Conservation (phyloP, 2,888 invertebrate genomes). For the Synergus gifuensis region DNA sequence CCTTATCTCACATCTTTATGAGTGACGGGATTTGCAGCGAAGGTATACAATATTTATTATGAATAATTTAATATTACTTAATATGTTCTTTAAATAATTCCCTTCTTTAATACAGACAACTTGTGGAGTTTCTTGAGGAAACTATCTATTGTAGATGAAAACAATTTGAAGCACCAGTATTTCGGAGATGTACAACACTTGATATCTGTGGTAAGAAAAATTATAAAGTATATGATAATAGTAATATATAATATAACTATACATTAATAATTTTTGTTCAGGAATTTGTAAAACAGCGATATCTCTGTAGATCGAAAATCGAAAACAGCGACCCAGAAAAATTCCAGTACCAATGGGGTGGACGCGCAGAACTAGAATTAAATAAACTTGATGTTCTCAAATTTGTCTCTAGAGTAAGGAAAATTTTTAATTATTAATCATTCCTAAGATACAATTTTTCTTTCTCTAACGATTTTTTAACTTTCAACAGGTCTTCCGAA, state of each 20-base stretch:
- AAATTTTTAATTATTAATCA: conserved; percentile 38
- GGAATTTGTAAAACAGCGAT: conserved; percentile 74
- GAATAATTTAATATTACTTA: conserved; percentile 30
- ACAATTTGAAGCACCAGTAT: conserved; percentile 65
- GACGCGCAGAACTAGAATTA: conserved; percentile 79
- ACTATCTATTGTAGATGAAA: conserved; percentile 77
- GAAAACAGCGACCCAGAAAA: conserved; percentile 77
- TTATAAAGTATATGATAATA: background rate
- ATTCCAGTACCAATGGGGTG: conserved; percentile 80
- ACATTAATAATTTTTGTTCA: conserved; percentile 58
- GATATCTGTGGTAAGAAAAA: conserved; percentile 61
- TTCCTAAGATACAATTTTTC: conserved; percentile 13
- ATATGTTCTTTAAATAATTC: conserved; percentile 46
- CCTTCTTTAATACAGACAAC: conserved; percentile 74
- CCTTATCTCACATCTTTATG: conserved; percentile 80
- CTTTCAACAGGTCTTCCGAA: conserved; percentile 63
- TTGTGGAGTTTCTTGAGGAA: conserved; percentile 79
- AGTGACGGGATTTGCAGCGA: conserved; percentile 78
- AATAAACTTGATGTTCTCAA: conserved; percentile 78
- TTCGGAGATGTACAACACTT: conserved; percentile 67
- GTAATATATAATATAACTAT: background rate
- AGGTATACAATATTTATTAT: conserved; percentile 70
- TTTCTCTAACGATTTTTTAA: conserved; percentile 8
- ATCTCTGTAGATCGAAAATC: conserved; percentile 61
- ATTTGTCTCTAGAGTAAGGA: conserved; percentile 79